Evolutionary conservation across 2,797 vertebrate genomes (phyloP), one percentile per base, ranked within the genome.

Genomic region (Xenopus petersii): DNA sequence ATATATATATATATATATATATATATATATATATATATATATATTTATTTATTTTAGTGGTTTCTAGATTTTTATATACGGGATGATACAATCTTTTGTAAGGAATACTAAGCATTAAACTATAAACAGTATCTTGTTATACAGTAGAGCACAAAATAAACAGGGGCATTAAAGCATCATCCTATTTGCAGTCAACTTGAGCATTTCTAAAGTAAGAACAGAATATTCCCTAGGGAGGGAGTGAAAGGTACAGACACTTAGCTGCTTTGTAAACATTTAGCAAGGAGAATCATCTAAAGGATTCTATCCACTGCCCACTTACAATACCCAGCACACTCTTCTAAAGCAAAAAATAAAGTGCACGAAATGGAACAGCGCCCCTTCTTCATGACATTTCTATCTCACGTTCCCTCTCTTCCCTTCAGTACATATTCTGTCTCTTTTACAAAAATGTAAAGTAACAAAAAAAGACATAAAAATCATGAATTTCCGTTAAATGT

Each of bases 191-290:
- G 65, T 60, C 54, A 61, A 47, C 63, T 55, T 11, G 47, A 67
- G 26, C 36, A 51, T 62, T 54, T 63, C 17, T 72, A 15, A 67
- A 67, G n/a, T 21, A 72, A 63, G 42, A 69, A 64, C 36, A 47
- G 16, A 54, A 6, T 49, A 73, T 73, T 69, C 65, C 60, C 70
- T 11, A 51, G 42, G 12, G 21, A 16, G 30, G 3, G 11, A 21
- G 36, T n/a, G 26, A 64, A 12, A 60, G 47, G 49, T 17, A n/a
- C 13, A 59, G 67, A 70, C 30, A 26, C 56, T 49, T 36, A 11
- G 55, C 9, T 65, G 51, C 59, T 75, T 75, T 63, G 59, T 61
- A 75, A 63, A 69, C 60, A 63, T 69, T 75, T 63, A 54, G 58
- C 30, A 71, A 26, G 47, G 15, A 60, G 62, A 67, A 64, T 68